phyloP scores from a whole-genome alignment of 2,113 vertebrate genomes.

The Petrocephalus microphthalmus region DNA sequence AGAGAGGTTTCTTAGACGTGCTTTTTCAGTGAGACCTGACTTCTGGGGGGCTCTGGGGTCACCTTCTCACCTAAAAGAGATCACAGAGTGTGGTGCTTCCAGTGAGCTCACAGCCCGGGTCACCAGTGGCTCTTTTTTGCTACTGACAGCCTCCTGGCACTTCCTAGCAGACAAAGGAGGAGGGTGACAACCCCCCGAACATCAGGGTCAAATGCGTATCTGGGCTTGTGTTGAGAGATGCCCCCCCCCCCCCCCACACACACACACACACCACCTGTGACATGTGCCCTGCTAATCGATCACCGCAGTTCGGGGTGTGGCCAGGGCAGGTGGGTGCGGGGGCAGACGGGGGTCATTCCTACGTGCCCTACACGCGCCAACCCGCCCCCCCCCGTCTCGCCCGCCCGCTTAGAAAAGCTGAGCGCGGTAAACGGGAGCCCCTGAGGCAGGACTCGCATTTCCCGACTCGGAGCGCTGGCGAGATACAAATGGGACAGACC shows the following conservation, averaged over 20 bases:
- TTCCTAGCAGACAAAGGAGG: neutral
- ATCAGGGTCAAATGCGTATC: neutral
- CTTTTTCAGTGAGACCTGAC: neutral
- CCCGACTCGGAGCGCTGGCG: slow-evolving; percentile 28
- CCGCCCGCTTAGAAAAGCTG: slow-evolving; percentile 35
- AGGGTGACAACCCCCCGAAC: too few relatives aligned
- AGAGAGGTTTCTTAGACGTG: neutral
- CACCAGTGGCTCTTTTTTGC: neutral
- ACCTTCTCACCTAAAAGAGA: neutral
- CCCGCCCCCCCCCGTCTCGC: slow-evolving; percentile 27
- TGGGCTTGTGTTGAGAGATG: neutral
- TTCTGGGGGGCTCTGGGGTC: neutral
- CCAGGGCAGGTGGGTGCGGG: neutral
- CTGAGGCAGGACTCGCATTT: slow-evolving; percentile 46
- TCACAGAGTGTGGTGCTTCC: neutral
- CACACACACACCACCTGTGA: neutral
- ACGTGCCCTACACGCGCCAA: slow-evolving; percentile 2
- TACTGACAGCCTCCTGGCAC: neutral
- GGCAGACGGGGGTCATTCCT: slow-evolving; percentile 17
- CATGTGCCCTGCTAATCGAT: neutral
- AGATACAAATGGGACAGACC: slow-evolving; percentile 50
- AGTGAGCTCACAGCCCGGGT: neutral
- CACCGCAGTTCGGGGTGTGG: neutral
- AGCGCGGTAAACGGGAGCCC: slow-evolving; percentile 39
- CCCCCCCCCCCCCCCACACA: too few relatives aligned